Percentiles rank a stretch among this genome's conserved stretches.
phyloP scores from a whole-genome alignment of 2,888 invertebrate species.

The Schizotus pectinicornis region DNA sequence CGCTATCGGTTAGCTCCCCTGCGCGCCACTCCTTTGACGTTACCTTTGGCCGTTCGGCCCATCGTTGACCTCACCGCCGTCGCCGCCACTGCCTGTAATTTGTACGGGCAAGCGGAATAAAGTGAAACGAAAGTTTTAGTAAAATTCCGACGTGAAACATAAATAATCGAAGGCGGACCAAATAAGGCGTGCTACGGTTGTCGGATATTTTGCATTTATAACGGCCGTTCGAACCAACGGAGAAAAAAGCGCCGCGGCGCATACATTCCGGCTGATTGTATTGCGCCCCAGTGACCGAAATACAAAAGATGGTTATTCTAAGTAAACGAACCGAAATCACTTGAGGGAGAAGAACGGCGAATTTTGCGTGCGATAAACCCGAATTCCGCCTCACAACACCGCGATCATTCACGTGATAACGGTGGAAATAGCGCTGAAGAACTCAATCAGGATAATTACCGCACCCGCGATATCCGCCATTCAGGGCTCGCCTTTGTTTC shows the following conservation, averaged over 20 bases:
- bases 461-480: no score
- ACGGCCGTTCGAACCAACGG: conserved; percentile 20
- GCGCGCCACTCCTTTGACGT: no score
- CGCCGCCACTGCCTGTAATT: no score
- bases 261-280: conserved; percentile 34
- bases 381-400: no score
- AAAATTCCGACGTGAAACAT: conserved; percentile 24
- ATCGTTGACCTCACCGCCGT: no score
- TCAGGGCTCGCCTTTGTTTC: no score
- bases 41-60: no score
- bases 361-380: neutral
- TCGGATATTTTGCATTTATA: conserved; percentile 29
- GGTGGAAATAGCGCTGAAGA: no score
- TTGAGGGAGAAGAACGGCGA: conserved; percentile 10
- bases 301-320: conserved; percentile 26
- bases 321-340: conserved; percentile 23
- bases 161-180: conserved; percentile 25
- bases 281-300: conserved; percentile 39
- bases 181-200: conserved; percentile 20
- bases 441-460: no score
- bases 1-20: no score
- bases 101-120: no score
- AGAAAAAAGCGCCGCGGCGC: conserved; percentile 6
- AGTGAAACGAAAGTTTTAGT: conserved; percentile 19
- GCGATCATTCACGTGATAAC: no score